Evolutionary conservation across 1,140 invertebrate species (phyloP).

Genomic region (Calliopsis andreniformis): DNA sequence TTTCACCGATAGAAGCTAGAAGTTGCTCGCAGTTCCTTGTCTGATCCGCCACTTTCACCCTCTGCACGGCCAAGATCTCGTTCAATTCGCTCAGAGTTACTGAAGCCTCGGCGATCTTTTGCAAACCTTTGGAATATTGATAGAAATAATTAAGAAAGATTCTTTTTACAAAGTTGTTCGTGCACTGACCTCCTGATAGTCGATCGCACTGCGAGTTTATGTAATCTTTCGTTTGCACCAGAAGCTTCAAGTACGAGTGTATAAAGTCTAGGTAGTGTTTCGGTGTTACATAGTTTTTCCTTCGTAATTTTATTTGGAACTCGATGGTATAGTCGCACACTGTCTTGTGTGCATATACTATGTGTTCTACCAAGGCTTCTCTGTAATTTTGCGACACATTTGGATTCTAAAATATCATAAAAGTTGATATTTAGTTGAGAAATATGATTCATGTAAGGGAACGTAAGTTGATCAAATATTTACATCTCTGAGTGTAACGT

Average conservation of each 20-base stretch:
- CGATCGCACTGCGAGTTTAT: constrained; percentile 78
- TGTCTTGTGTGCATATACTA: constrained; percentile 90
- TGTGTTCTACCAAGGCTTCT: constrained; percentile 88
- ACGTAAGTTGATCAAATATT: too few relatives aligned
- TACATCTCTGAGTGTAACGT: constrained; percentile 87
- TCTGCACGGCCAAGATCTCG: constrained; percentile 88
- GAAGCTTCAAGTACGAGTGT: constrained; percentile 87
- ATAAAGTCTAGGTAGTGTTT: constrained; percentile 95
- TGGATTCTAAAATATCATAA: constrained; percentile 80
- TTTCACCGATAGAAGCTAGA: constrained; percentile 85
- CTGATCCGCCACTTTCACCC: constrained; percentile 88
- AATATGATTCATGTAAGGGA: too few relatives aligned
- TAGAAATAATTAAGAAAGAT: not conserved
- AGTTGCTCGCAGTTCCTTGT: constrained; percentile 88
- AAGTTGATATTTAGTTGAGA: too few relatives aligned
- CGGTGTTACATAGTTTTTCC: constrained; percentile 93
- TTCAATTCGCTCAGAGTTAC: constrained; percentile 88
- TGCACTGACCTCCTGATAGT: constrained; percentile 72
- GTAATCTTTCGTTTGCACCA: constrained; percentile 84
- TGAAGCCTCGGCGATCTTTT: constrained; percentile 91
- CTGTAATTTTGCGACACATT: constrained; percentile 86
- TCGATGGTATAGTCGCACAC: constrained; percentile 88
- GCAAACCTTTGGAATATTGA: constrained; percentile 81
- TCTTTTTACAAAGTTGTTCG: constrained; percentile 7
- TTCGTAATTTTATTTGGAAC: constrained; percentile 86